Base-by-base conservation (phyloP, 2,888 invertebrate genomes). In the Amiota minor region DNA sequence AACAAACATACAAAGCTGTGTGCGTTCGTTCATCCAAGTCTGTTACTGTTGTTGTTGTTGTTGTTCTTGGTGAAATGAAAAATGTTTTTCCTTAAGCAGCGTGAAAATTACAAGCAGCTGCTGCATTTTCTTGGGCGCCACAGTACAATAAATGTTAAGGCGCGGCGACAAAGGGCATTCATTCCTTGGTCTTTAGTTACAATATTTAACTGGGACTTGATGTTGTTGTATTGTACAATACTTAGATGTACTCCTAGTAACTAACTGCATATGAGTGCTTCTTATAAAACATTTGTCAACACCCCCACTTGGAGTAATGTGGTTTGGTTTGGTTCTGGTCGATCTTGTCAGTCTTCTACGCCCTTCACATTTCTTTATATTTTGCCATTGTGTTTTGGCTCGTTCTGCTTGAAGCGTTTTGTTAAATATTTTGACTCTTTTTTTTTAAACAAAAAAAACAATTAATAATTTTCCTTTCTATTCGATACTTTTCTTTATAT, bases 251-350 rank as follows among this genome's bases (percentile, higher is more conserved):
- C 35, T 35, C 2, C 35, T 35, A 4, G 35, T n/a, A n/a, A n/a
- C 3, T 47, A 59, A 45, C 67, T 70, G 16, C 73, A 1, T 53
- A 14, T 10, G 55, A 45, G 64, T 23, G 56, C 74, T 69, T 75
- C 83, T 81, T 84, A 86, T 81, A 80, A 80, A 79, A 80, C 84
- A 85, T 85, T 86, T 85, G 85, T 85, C 85, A 86, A 84, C 86
- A 85, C 81, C 81, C 79, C 78, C 80, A 75, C 20, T 61, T 61
- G 20, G 18, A 6, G 35, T 35, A 8, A 6, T 35, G 35, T 61
- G 20, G 10, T 11, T 1, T 23, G 23, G 16, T 61, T 1, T 61
- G 2, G 16, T 61, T 61, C 23, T 61, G 9, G 23, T 61, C 1
- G 9, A 23, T 23, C 61, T 18, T 61, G 18, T 18, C 18, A 10